Base-by-base conservation (phyloP, 1,140 invertebrate genomes). In the Polypedilum vanderplanki region DNA sequence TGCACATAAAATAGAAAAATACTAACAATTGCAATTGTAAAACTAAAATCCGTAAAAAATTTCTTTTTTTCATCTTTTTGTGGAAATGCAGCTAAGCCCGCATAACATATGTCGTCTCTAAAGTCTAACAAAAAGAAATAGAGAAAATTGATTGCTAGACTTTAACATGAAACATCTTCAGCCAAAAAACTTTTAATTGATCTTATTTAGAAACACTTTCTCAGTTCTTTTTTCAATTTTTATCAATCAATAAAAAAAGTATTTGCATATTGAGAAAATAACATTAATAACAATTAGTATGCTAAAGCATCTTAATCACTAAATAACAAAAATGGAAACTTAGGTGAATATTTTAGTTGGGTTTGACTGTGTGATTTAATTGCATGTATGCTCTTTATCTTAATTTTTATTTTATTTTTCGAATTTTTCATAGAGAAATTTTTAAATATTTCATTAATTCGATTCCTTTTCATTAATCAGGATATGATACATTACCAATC, bases 401-500 rank as follows among this genome's bases (percentile, higher is more conserved):
- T 57, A 12, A 57, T 12, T 57, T 57, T 57, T 4, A 15, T 15
- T 57, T 57, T 57, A 57, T 57, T 57, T 12, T n/a, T 57, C 15
- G 46, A 57, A 57, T 57, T 57, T 15, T 57, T 57, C 1, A 57
- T 15, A 4, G 15, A 15, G 9, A 4, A 57, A 57, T 15, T 15
- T 57, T 57, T 15, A 57, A 12, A 4, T 9, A 46, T 57, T 33
- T 57, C 12, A 33, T 46, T 57, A 57, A 1, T 57, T 57, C 12
- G 4, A 15, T n/a, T 15, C 4, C 8, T n/a, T 15, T 57, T 57
- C n/a, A n/a, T n/a, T 57, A 15, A 57, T 57, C 41, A 94, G 94
- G 94, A 87, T 96, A 95, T 91, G 94, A 96, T 88, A 92, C 94
- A 89, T 91, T 96, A 89, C 95, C 94, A 88, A 92, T 96, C 92